Percentiles rank a stretch among this genome's conserved stretches.
These are phyloP conservation scores for Eilema caniola DNA, from an alignment of 2,888 invertebrate genomes.

Conservation along the genomic window DNA sequence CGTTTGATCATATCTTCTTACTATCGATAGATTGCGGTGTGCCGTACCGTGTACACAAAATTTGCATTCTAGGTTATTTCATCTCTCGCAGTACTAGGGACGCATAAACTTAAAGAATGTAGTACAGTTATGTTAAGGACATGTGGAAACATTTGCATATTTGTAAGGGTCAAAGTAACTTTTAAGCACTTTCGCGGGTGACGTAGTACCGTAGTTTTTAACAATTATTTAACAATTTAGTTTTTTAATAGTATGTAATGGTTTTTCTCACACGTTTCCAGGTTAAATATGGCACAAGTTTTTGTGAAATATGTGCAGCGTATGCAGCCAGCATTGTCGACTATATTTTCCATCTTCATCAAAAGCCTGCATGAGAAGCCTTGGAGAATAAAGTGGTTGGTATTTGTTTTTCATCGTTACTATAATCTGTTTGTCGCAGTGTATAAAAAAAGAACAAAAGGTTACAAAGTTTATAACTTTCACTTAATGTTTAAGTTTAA, in stretches of 20 bases:
- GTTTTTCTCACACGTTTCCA: neutral
- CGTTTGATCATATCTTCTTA: neutral
- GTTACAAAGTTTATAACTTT: no score
- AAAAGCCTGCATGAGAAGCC: no score
- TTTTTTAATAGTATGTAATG: neutral
- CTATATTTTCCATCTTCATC: no score
- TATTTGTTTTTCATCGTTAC: no score
- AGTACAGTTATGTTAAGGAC: neutral
- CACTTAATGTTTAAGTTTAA: no score
- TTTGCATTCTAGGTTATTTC: neutral
- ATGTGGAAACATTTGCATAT: neutral
- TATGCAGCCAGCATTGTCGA: neutral
- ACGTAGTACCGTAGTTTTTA: no score
- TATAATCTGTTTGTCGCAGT: no score
- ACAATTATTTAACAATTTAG: no score
- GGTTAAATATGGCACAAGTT: neutral
- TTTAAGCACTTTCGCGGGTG: no score
- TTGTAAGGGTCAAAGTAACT: no score
- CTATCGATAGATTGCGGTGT: neutral
- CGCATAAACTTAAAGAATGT: neutral
- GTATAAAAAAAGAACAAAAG: no score
- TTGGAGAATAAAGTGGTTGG: no score
- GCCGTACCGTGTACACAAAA: neutral
- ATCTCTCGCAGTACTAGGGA: neutral
- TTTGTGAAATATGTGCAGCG: neutral